These are phyloP conservation scores for Phortica magna DNA, from an alignment of 2,888 invertebrate genomes.

Conservation along the genomic window DNA sequence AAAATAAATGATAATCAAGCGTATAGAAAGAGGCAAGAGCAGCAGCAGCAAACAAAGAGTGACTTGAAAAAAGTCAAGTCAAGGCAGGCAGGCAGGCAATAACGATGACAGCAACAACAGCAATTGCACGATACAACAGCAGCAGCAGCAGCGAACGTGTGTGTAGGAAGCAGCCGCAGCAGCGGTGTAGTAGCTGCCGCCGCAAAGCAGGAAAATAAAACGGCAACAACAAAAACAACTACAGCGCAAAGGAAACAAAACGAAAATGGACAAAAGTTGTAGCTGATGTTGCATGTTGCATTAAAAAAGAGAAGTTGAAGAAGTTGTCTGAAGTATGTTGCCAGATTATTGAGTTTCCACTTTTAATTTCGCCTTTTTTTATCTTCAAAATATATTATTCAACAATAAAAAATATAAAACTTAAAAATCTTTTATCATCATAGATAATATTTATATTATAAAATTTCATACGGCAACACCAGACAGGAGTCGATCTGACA, in stretches of 20 bases:
- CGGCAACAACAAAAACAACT: not conserved
- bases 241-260: conserved; percentile 3
- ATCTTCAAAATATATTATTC: not conserved
- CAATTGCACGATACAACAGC: not conserved
- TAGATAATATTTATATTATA: not conserved
- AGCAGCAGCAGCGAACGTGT: not conserved
- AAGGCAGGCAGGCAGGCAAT: not conserved
- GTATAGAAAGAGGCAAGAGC: conserved; percentile 3
- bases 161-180: conserved; percentile 23
- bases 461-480: not conserved
- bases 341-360: not conserved
- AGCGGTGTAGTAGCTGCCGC: not conserved
- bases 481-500: not conserved
- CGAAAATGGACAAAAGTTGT: not conserved
- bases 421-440: not conserved
- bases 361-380: not conserved
- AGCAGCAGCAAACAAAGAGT: conserved; percentile 30
- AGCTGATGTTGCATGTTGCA: not conserved
- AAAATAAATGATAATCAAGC: conserved; percentile 29
- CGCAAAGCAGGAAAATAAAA: not conserved
- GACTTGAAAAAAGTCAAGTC: conserved; percentile 27
- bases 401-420: not conserved
- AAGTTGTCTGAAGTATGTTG: not conserved
- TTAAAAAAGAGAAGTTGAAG: not conserved
- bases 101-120: conserved; percentile 4